Base-by-base conservation (phyloP, 53 echinoderm and acorn worm species). In the Hippasteria phrygiana region DNA sequence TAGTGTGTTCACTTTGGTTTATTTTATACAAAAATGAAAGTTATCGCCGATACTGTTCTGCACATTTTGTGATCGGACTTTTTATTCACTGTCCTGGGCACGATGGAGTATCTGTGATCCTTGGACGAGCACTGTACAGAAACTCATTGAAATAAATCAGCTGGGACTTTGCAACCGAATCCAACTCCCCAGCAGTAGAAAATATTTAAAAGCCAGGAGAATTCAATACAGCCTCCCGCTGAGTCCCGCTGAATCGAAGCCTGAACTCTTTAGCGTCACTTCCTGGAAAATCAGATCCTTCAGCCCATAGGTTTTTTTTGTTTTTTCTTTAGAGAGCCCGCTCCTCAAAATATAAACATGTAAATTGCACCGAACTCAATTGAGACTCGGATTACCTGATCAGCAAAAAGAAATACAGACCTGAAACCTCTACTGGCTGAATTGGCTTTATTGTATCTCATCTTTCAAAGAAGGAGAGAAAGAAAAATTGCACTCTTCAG, bases 341-440 rank as follows among this genome's bases (percentile, higher is more conserved):
- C 59, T 26, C 3, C 73, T 73, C 2, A 73, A 73, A 67, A 43
- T 20, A 73, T 29, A 39, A 2, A 13, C 26, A 10, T 34, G 26
- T 34, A 35, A 73, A 73, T 32, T 26, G 41, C 67, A 43, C 20
- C 22, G 40, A 79, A 39, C 38, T 39, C 79, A 79, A n/a, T 59
- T 37, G 59, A 59, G 79, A 59, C 39, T 56, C 26, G 38, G 42
- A 79, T 79, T 79, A 79, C 79, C 10, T 20, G 39, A 62, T 55
- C 17, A 76, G 32, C 48, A 48, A 48, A 76, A 31, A 76, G 32
- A 48, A 11, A 50, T 56, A 67, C 16, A 67, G 22, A 67, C 67
- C n/a, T 35, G 67, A 10, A 36, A 36, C 16, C 59, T 59, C 16
- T 24, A 56, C 79, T 79, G 55, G 3, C 39, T 22, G 55, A 56